phyloP scores from a whole-genome alignment of 2,113 vertebrate genomes.

The Echinops telfairi region DNA sequence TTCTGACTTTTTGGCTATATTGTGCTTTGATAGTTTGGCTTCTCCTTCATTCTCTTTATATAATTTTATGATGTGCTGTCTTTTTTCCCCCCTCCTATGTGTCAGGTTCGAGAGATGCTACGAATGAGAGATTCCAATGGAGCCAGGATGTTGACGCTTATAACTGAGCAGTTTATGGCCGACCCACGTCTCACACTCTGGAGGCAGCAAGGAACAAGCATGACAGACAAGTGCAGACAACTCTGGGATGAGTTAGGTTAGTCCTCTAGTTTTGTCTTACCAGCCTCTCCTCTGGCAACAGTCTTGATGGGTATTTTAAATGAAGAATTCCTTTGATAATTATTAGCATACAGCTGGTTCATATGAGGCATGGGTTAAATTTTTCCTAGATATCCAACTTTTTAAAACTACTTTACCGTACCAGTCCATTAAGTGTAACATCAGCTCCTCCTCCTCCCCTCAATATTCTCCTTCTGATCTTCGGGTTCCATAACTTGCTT shows the following conservation, averaged over 20 bases:
- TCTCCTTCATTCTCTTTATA: conserved; percentile 35
- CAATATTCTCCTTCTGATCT: not conserved
- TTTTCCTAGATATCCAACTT: not conserved
- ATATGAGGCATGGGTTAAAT: not conserved
- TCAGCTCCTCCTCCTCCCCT: not conserved
- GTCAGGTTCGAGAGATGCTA: conserved; percentile 98
- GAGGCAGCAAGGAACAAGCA: conserved; percentile 98
- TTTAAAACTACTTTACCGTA: not conserved
- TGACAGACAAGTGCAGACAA: conserved; percentile 98
- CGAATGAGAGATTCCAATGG: conserved; percentile 99
- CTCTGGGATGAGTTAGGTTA: conserved; percentile 94
- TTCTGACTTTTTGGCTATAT: conserved; percentile 36
- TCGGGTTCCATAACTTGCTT: not conserved
- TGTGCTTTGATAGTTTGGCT: conserved; percentile 48
- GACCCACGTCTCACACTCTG: conserved; percentile 97
- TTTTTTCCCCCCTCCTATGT: conserved; percentile 39
- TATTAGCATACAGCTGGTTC: not conserved
- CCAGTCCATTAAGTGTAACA: not conserved
- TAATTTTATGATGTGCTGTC: conserved; percentile 51
- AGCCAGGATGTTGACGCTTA: conserved; percentile 97
- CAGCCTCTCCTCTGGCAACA: not conserved
- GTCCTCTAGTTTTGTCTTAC: not conserved
- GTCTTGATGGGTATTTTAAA: not conserved
- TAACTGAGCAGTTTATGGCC: conserved; percentile 99
- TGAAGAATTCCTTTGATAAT: not conserved